These are phyloP conservation scores for Masnerella sp. DNA, from an alignment of 2,888 invertebrate genomes.

Conservation along the genomic window DNA sequence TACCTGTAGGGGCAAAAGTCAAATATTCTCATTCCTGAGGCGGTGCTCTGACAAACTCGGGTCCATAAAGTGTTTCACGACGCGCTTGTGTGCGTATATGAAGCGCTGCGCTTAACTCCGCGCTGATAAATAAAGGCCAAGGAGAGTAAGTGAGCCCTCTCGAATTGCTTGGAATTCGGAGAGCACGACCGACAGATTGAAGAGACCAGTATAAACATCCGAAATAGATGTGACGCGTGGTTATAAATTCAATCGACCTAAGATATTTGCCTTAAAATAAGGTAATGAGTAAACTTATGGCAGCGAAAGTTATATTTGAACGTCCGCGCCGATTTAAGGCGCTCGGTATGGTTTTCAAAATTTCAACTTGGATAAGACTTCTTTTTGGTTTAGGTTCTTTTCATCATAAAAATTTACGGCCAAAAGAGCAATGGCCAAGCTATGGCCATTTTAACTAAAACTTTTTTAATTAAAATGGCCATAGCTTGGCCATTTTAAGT, in stretches of 20 bases:
- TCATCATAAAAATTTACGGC: too few relatives aligned
- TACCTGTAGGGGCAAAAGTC: constrained; percentile 72
- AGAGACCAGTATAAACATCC: constrained; percentile 54
- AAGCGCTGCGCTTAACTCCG: constrained; percentile 41
- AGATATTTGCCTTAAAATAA: constrained; percentile 40
- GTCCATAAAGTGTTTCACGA: constrained; percentile 54
- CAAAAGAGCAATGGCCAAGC: too few relatives aligned
- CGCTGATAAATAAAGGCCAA: constrained; percentile 56
- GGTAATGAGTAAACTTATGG: constrained; percentile 30
- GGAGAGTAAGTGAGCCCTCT: constrained; percentile 49
- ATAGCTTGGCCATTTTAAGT: too few relatives aligned
- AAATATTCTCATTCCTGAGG: constrained; percentile 70
- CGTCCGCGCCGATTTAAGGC: too few relatives aligned
- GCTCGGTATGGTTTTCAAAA: neutral
- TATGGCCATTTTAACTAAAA: too few relatives aligned
- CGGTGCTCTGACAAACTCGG: constrained; percentile 59
- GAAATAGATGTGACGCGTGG: constrained; percentile 54
- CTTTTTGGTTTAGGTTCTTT: too few relatives aligned
- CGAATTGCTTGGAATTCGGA: constrained; percentile 54
- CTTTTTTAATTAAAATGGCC: too few relatives aligned
- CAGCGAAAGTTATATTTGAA: constrained; percentile 19
- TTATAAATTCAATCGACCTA: constrained; percentile 35
- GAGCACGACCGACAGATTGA: constrained; percentile 29
- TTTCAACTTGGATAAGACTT: too few relatives aligned
- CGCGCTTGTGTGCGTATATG: constrained; percentile 37